These are phyloP conservation scores for Drosophila burlai DNA, from an alignment of 1,140 invertebrate species.

Conservation along the genomic window DNA sequence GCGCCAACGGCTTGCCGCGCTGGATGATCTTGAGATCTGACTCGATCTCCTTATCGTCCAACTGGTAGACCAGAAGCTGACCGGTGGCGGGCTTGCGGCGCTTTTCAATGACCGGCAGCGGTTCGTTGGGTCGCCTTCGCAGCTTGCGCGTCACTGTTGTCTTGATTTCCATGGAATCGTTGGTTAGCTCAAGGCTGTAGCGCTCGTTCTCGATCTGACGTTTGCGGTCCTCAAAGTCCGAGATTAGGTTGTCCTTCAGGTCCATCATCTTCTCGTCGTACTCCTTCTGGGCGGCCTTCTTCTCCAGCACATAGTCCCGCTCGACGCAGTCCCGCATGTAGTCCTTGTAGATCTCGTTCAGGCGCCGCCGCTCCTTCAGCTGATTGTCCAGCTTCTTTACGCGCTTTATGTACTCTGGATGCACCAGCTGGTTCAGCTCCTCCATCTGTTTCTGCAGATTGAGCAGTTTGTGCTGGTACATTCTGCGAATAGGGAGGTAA, in stretches of 20 bases:
- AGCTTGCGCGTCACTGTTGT: conserved; percentile 94
- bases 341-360: conserved; percentile 94
- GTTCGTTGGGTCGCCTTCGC: conserved; percentile 96
- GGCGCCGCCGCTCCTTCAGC: conserved; percentile 91
- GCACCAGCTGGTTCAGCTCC: conserved; percentile 93
- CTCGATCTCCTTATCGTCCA: conserved; percentile 96
- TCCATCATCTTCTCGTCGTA: conserved; percentile 98
- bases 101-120: conserved; percentile 94
- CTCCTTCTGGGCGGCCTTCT: conserved; percentile 94
- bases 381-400: conserved; percentile 93
- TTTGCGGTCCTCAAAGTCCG: conserved; percentile 96
- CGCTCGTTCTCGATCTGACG: conserved; percentile 95
- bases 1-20: conserved; percentile 87
- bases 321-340: conserved; percentile 95
- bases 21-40: conserved; percentile 94
- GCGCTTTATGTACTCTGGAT: conserved; percentile 94
- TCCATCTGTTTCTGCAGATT: conserved; percentile 95
- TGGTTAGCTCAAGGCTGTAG: conserved; percentile 94
- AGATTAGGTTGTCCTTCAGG: conserved; percentile 94
- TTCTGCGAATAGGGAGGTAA: conserved; percentile 86
- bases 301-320: conserved; percentile 94
- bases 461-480: conserved; percentile 97
- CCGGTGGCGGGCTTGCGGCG: conserved; percentile 90
- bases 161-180: conserved; percentile 92
- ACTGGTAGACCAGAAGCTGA: conserved; percentile 92